These are phyloP conservation scores for Philantomba maxwellii DNA, from an alignment of 2,113 vertebrate species.

Conservation along the genomic window DNA sequence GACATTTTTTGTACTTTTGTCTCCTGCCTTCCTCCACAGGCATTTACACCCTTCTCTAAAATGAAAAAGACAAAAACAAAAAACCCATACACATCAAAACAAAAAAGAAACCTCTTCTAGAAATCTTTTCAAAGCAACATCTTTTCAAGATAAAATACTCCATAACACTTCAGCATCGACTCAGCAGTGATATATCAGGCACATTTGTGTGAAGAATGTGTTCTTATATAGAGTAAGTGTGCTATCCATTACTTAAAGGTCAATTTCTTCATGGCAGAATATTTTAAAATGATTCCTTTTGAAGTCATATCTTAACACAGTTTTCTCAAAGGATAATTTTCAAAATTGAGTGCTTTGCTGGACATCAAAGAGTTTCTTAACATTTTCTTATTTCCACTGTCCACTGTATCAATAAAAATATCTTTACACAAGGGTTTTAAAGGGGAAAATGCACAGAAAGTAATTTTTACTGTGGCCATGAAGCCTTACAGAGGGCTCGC, in stretches of 20 bases:
- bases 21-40: neutral
- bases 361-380: neutral
- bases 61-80: neutral
- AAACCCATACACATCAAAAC: neutral
- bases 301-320: neutral
- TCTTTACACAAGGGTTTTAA: neutral
- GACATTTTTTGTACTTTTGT: neutral
- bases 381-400: neutral
- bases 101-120: neutral
- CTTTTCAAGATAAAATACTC: neutral
- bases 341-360: neutral
- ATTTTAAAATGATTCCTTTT: constrained; percentile 3
- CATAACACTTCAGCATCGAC: neutral
- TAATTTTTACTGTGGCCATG: neutral
- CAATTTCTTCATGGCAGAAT: neutral
- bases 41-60: neutral
- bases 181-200: neutral
- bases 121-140: neutral
- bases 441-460: neutral
- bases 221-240: neutral
- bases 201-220: neutral
- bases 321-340: neutral
- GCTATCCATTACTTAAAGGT: neutral
- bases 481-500: neutral
- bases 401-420: neutral